phyloP scores from a whole-genome alignment of 1,140 invertebrate species.

The Gryllus bimaculatus region DNA sequence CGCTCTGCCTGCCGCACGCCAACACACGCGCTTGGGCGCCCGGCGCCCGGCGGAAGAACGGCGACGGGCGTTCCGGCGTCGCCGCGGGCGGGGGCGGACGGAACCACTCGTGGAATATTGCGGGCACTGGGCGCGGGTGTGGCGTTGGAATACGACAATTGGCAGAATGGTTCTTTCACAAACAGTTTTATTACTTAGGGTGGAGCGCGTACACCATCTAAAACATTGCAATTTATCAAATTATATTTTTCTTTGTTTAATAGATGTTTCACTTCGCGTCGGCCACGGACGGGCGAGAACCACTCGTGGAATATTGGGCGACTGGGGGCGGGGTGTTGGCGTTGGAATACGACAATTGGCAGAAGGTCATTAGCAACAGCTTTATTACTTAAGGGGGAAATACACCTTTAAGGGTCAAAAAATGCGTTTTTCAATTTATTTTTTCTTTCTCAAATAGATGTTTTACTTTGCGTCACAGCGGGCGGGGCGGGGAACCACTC shows the following conservation, averaged over 20 bases:
- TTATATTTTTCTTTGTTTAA: too few relatives aligned
- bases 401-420: too few relatives aligned
- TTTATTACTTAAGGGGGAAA: too few relatives aligned
- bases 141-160: not conserved
- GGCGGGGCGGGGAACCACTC: not conserved
- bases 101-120: not conserved
- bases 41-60: not conserved
- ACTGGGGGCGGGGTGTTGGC: not conserved
- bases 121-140: not conserved
- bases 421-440: too few relatives aligned
- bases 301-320: not conserved
- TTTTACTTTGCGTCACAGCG: not conserved
- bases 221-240: too few relatives aligned
- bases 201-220: too few relatives aligned
- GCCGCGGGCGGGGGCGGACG: not conserved
- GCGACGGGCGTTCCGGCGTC: not conserved
- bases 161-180: too few relatives aligned
- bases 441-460: too few relatives aligned
- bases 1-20: not conserved
- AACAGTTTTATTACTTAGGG: too few relatives aligned
- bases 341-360: not conserved
- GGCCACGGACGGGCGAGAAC: too few relatives aligned
- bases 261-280: too few relatives aligned
- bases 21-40: not conserved
- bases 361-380: too few relatives aligned